Evolutionary conservation across 2,888 invertebrate genomes (phyloP).

Genomic region (Oscheius sp.): DNA sequence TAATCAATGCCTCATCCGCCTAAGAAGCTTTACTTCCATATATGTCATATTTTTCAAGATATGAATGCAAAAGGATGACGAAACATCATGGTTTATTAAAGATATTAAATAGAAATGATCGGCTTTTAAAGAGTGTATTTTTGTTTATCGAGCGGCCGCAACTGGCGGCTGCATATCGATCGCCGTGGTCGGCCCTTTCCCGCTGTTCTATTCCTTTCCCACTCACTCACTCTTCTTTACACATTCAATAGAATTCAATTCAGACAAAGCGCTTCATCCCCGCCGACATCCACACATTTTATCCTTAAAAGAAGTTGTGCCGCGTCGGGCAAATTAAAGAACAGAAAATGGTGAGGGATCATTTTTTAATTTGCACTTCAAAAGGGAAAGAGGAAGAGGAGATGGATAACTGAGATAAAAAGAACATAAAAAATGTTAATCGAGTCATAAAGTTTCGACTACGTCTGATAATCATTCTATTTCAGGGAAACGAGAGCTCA

Average conservation of each 20-base stretch:
- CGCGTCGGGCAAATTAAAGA: conserved; percentile 21
- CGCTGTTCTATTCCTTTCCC: conserved; percentile 30
- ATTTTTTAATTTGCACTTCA: not conserved
- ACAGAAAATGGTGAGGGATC: conserved; percentile 25
- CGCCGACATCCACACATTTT: conserved; percentile 7
- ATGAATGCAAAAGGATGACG: no score
- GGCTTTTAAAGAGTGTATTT: conserved; percentile 26
- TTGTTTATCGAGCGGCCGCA: conserved; percentile 33
- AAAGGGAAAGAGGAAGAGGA: not conserved
- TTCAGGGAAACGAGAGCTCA: conserved; percentile 92
- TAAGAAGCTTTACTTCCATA: no score
- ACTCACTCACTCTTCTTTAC: conserved; percentile 27
- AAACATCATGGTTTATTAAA: no score
- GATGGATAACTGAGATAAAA: not conserved
- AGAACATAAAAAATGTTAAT: not conserved
- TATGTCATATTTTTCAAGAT: no score
- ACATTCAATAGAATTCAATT: conserved; percentile 30
- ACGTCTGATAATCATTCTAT: conserved; percentile 19
- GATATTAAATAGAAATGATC: no score
- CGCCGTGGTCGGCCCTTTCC: conserved; percentile 24
- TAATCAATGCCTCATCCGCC: no score
- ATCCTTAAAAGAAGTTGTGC: not conserved
- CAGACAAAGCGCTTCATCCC: conserved; percentile 19
- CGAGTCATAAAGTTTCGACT: not conserved
- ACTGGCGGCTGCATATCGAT: conserved; percentile 35